Percentiles rank a stretch among this genome's conserved stretches.
Evolutionary conservation across 2,113 vertebrate species (phyloP).

Genomic region (Rafetus swinhoei): DNA sequence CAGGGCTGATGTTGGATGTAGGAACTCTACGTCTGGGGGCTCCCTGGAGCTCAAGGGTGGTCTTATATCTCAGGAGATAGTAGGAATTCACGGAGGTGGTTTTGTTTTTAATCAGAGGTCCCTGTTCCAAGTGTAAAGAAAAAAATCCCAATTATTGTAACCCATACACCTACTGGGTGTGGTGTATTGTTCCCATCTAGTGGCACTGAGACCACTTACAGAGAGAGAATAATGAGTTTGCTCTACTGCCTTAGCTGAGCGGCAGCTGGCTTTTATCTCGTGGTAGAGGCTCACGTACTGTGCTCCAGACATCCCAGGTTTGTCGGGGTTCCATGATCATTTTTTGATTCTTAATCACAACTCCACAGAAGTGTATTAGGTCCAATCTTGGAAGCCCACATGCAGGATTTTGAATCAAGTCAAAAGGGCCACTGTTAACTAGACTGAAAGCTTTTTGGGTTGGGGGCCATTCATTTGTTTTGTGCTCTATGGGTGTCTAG

Average conservation of each 20-base stretch:
- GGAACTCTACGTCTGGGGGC: not conserved
- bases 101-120: not conserved
- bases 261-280: too few relatives aligned
- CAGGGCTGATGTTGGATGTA: not conserved
- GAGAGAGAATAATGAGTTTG: too few relatives aligned
- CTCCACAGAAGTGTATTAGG: not conserved
- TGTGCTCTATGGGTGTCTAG: not conserved
- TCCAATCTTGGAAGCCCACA: not conserved
- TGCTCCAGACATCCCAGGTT: too few relatives aligned
- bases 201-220: too few relatives aligned
- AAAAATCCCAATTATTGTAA: not conserved
- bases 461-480: not conserved
- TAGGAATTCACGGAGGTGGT: not conserved
- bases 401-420: not conserved
- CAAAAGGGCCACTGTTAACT: not conserved
- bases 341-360: not conserved
- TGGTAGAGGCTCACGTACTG: too few relatives aligned
- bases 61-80: not conserved
- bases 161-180: too few relatives aligned
- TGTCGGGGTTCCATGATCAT: too few relatives aligned
- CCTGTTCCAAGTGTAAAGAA: not conserved
- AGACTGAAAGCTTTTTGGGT: accelerated
- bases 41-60: not conserved
- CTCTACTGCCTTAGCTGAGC: too few relatives aligned
- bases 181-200: too few relatives aligned